Evolutionary conservation across 2,797 vertebrate genomes (phyloP), one percentile per base, ranked within the genome.

Genomic region (Ceyx erithaca): DNA sequence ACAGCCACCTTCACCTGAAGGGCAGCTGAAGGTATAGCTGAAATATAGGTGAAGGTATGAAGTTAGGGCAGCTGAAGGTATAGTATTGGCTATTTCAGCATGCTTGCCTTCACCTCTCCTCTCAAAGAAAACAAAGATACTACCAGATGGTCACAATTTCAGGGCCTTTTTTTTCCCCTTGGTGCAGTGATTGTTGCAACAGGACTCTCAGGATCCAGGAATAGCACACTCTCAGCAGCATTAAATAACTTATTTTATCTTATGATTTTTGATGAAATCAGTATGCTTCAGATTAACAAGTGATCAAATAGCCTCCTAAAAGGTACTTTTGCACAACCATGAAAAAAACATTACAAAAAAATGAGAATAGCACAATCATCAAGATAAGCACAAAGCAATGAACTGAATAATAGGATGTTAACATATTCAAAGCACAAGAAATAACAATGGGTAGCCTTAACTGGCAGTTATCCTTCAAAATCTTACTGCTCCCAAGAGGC

Each of bases 11-110:
- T 70, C 77, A 89, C 31, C 69, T 97, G 75, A 51, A 51, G 98
- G 98, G 96, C 98, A 97, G 80, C 92, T 96, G 61, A 97, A 98
- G 98, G 98, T 98, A 96, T 5, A 12, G n/a, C 21, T 26, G 48
- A 49, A 49, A 49, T 49, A 26, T 8, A 48, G 48, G 14, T 51
- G 49, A 51, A 51, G 49, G 49, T 28, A 28, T 51, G 49, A 98
- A 98, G 41, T 71, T 97, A 68, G 98, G 98, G 96, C 98, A 97
- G 81, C 92, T 96, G 61, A 97, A 98, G 98, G 98, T 98, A 96
- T 6, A 12, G 31, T 21, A 28, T 6, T 9, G 19, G 14, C n/a
- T 69, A 13, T 68, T 28, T 72, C 31, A 73, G 19, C 30, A 17
- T 6, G 43, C 57, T 69, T 62, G 62, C n/a, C 61, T 71, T 90